Percentiles rank a stretch among this genome's conserved stretches.
These are phyloP conservation scores for Spialia ferax DNA, from an alignment of 2,888 invertebrate species.

Conservation along the genomic window DNA sequence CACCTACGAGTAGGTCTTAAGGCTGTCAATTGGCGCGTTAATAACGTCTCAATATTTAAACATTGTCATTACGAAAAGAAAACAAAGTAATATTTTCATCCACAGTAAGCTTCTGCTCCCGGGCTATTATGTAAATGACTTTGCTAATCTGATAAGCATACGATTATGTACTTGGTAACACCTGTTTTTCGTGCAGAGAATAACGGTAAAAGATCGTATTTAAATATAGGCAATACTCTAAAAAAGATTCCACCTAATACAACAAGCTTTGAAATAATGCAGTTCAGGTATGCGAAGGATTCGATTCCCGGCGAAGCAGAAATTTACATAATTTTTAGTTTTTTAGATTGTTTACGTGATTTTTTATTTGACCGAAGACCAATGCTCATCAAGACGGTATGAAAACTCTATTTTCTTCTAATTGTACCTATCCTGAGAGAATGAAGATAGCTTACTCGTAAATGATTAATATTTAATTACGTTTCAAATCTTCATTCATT, in stretches of 20 bases:
- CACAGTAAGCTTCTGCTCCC: slow-evolving; percentile 26
- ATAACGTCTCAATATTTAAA: slow-evolving; percentile 14
- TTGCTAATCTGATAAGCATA: slow-evolving; percentile 19
- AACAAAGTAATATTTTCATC: slow-evolving; percentile 22
- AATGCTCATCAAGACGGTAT: too few relatives aligned
- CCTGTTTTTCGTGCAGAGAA: background rate
- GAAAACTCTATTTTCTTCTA: too few relatives aligned
- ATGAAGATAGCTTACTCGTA: too few relatives aligned
- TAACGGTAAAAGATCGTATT: slow-evolving; percentile 8
- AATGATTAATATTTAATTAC: background rate
- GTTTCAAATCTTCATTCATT: background rate
- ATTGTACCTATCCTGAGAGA: too few relatives aligned
- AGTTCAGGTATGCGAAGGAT: too few relatives aligned
- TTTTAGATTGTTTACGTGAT: too few relatives aligned
- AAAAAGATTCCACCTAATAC: too few relatives aligned
- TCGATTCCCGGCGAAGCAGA: too few relatives aligned
- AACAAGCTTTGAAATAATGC: too few relatives aligned
- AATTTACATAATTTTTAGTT: too few relatives aligned
- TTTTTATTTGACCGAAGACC: too few relatives aligned
- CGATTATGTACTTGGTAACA: slow-evolving; percentile 13
- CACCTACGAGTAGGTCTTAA: background rate
- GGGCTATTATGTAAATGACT: slow-evolving; percentile 25
- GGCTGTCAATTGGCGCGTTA: background rate
- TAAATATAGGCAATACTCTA: background rate
- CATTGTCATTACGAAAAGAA: slow-evolving; percentile 5